A percentile compares a stretch with the other conserved stretches of the same genome.
These are phyloP conservation scores for Zootoca vivipara DNA, from an alignment of 2,113 vertebrate species.

Conservation along the genomic window DNA sequence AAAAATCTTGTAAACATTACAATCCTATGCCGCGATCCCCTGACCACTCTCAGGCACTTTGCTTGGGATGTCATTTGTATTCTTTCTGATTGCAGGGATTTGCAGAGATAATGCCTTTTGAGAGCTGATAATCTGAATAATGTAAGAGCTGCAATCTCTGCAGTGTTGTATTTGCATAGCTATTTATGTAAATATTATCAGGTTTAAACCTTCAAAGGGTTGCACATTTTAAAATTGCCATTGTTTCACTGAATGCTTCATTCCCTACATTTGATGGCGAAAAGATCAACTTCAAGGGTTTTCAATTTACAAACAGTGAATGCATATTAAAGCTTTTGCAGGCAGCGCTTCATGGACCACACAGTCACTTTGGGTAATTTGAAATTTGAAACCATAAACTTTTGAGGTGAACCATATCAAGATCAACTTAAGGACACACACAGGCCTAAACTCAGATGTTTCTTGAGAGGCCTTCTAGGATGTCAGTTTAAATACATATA, in stretches of 20 bases:
- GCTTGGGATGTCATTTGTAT: neutral
- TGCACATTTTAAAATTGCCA: neutral
- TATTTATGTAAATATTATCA: slow-evolving; percentile 43
- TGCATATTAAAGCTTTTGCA: slow-evolving; percentile 17
- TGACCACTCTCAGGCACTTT: neutral
- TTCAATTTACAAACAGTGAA: slow-evolving; percentile 49
- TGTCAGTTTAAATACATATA: neutral
- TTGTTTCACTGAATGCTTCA: slow-evolving; percentile 42
- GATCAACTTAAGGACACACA: neutral
- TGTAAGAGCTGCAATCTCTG: slow-evolving; percentile 24
- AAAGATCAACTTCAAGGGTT: slow-evolving; percentile 30
- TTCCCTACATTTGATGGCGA: slow-evolving; percentile 32
- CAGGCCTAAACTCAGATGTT: neutral
- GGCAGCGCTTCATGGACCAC: slow-evolving; percentile 2
- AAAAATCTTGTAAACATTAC: neutral
- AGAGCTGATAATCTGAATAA: slow-evolving; percentile 26
- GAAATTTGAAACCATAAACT: slow-evolving; percentile 6
- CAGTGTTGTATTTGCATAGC: slow-evolving; percentile 32
- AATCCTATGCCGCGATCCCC: neutral
- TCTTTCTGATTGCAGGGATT: slow-evolving; percentile 27
- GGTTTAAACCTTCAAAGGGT: slow-evolving; percentile 48
- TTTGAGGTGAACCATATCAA: slow-evolving; percentile 9
- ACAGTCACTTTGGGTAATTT: neutral
- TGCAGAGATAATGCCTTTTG: slow-evolving; percentile 30
- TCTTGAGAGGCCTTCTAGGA: neutral